Evolutionary conservation across 1,140 invertebrate species (phyloP), one percentile per base, ranked within the genome.

Genomic region (Brachionus manjavacas): DNA sequence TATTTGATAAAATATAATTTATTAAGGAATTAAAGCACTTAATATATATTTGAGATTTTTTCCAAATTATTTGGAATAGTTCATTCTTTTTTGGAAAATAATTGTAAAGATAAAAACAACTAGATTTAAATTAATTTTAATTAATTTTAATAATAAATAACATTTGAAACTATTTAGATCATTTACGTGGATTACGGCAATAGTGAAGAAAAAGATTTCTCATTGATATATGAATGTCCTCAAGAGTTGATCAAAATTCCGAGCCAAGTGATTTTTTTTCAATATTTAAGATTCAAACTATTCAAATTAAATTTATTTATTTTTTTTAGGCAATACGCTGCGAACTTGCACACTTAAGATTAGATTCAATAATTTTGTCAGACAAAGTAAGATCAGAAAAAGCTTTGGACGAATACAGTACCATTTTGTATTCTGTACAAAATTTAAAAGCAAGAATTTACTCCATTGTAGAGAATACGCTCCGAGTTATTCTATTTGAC

Each of bases 391-490:
- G n/a, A 76, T 49, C 20, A 25, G 20, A 46, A 23, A 46, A 76
- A 49, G 72, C 72, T 9, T 25, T 76, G 23, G 43, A 76, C 8
- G 46, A 76, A 76, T 76, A 23, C 12, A 76, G 72, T 25, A 49
- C 72, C 14, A 11, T 76, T 14, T 46, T 76, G 12, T 76, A 46
- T 23, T 49, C 39, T 25, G 11, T 76, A 25, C 20, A 76, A 14
- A 49, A 76, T 76, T 49, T 76, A 76, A 46, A 49, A 49, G 72
- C 72, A 25, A 76, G 41, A 28, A 16, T 81, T n/a, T 81, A 81
- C 25, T 81, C 79, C n/a, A 81, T 81, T 64, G 79, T 81, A 25
- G 79, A 81, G 16, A 81, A 81, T 43, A 39, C 60, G 12, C 52
- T 35, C 11, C 79, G 79, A 9, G 41, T 81, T 2, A 25, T 4